Conservation (phyloP, 1,140 invertebrate species). For the Melipona quadrifasciata region DNA sequence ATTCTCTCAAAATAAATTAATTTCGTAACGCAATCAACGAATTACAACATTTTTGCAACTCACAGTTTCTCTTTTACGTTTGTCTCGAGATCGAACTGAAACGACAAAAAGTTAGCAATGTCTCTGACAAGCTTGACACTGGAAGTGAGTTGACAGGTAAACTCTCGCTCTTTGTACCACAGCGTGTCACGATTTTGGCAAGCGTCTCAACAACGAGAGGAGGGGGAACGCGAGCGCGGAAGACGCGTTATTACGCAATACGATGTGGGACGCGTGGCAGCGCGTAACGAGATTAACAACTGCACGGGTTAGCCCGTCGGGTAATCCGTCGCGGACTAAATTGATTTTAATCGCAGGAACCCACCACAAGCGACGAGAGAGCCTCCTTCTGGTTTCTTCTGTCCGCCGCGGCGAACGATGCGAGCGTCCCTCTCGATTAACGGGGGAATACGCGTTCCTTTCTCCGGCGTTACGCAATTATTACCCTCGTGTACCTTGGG, state of each 20-base stretch:
- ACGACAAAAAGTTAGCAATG: no score
- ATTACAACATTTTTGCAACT: no score
- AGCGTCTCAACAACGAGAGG: background rate
- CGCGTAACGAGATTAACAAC: slow-evolving; percentile 36
- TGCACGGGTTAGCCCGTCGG: background rate
- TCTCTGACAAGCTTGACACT: no score
- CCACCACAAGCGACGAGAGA: no score
- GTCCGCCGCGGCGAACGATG: background rate
- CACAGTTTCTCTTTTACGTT: no score
- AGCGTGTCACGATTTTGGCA: background rate
- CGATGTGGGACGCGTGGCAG: background rate
- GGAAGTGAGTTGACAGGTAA: no score
- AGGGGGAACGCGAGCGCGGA: background rate
- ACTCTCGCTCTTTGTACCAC: no score
- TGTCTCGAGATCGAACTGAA: no score
- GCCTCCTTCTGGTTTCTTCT: background rate
- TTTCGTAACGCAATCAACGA: no score
- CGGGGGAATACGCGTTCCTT: slow-evolving; percentile 34
- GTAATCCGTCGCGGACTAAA: slow-evolving; percentile 27
- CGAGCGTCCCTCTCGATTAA: slow-evolving; percentile 9
- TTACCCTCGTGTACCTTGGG: slow-evolving; percentile 36
- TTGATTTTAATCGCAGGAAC: slow-evolving; percentile 46
- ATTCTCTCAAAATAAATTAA: no score
- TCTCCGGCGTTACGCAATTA: slow-evolving; percentile 51
- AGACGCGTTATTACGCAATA: background rate